Evolutionary conservation across 2,113 vertebrate genomes (phyloP), one percentile per base, ranked within the genome.

Genomic region (Geococcyx californianus): DNA sequence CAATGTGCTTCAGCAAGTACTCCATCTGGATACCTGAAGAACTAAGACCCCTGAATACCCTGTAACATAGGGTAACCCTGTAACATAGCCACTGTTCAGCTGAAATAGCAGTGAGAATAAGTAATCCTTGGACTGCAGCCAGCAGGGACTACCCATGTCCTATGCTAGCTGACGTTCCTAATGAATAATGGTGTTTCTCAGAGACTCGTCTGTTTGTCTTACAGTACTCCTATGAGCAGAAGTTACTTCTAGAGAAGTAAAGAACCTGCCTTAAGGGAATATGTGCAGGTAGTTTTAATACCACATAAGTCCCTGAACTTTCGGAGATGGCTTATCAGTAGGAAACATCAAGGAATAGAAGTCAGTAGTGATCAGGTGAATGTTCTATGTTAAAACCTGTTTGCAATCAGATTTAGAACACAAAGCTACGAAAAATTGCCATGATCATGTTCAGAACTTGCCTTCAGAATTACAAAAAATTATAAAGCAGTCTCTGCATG

Each of bases 1-100:
- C 1, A 2, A 15, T 34, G 28, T 28, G 44, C 73, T 69, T 40
- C 67, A 42, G 49, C 44, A 36, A 29, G 42, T 10, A 5, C 49
- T 84, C 6, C 2, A 20, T 13, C 73, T 60, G 66, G 28, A 24
- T 33, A 23, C 20, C 29, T n/a, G 40, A 47, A 47, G 49, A 79
- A 25, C 49, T 18, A n/a, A 69, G 55, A 16, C 17, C 26, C 18
- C 3, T 5, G 16, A 31, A 56, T 45, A 73, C 0, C 1, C 33
- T 38, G 9, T 25, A 47, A n/a, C 0, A 0, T 13, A 18, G n/a
- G n/a, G n/a, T n/a, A n/a, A 73, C 0, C 1, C 33, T 38, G 9
- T 25, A 47, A n/a, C 0, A 0, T 13, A 18, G 49, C 36, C 60
- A 21, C 66, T 25, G 5, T 52, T 63, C 36, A 47, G 36, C 67